Evolutionary conservation across 2,888 invertebrate species (phyloP).

Genomic region (Alviniconcha strummeri): DNA sequence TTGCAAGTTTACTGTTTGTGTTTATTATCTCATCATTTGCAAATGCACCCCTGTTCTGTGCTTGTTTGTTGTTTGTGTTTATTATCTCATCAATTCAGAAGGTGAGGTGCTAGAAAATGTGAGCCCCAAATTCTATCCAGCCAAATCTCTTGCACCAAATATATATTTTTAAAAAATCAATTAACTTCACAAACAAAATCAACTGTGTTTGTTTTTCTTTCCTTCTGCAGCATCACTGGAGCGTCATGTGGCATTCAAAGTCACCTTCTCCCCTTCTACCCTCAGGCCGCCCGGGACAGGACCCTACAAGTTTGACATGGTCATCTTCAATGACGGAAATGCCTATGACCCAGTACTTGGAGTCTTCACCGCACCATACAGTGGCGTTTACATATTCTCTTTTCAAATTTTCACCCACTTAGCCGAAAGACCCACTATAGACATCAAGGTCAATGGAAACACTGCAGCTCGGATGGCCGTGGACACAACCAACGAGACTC

Average conservation of each 20-base stretch:
- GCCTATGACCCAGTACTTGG: conserved; percentile 2
- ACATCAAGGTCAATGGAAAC: not conserved
- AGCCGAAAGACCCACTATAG: not conserved
- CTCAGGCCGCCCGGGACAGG: not conserved
- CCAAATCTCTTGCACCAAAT: too few relatives aligned
- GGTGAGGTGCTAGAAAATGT: too few relatives aligned
- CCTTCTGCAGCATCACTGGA: not conserved
- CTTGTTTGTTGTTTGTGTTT: too few relatives aligned
- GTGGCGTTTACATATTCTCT: not conserved
- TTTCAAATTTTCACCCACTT: not conserved
- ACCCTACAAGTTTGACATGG: not conserved
- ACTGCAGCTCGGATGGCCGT: not conserved
- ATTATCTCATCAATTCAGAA: too few relatives aligned
- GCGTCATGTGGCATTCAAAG: not conserved
- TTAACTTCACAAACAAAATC: too few relatives aligned
- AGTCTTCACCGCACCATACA: not conserved
- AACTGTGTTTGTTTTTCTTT: too few relatives aligned
- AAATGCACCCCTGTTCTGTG: too few relatives aligned
- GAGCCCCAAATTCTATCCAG: too few relatives aligned
- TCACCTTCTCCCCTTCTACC: not conserved
- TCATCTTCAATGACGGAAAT: conserved; percentile 6
- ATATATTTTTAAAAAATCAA: too few relatives aligned
- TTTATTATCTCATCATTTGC: too few relatives aligned
- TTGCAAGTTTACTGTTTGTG: too few relatives aligned
- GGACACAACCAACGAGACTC: not conserved